A percentile compares a stretch with the other conserved stretches of the same genome.
phyloP scores from a whole-genome alignment of 2,888 invertebrate genomes.

The Masnerella sp. region DNA sequence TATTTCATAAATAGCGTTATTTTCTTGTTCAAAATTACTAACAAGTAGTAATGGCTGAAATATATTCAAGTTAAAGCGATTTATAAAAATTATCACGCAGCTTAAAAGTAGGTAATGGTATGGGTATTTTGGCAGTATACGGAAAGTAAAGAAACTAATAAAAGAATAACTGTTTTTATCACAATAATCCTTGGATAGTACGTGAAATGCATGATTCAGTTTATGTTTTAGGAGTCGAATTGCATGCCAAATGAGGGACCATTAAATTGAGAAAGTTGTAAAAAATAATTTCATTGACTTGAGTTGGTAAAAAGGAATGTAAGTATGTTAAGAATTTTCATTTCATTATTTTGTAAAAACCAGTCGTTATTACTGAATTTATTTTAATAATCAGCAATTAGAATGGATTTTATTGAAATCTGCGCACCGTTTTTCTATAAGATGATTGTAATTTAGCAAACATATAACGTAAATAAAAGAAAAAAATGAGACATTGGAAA shows the following conservation, averaged over 20 bases:
- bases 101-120: constrained; percentile 1
- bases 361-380: not conserved
- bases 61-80: too few species aligned
- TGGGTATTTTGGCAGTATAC: not conserved
- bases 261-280: constrained; percentile 7
- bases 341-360: too few species aligned
- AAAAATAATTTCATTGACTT: too few species aligned
- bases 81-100: too few species aligned
- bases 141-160: not conserved
- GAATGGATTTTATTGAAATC: not conserved
- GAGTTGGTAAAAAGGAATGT: too few species aligned
- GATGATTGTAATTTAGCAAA: not conserved
- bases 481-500: too few species aligned
- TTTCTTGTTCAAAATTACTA: too few species aligned
- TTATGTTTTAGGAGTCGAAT: constrained; percentile 3
- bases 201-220: constrained; percentile 23
- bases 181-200: constrained; percentile 15
- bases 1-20: too few species aligned
- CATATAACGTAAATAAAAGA: too few species aligned
- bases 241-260: constrained; percentile 23
- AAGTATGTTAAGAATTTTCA: too few species aligned
- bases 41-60: too few species aligned
- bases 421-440: not conserved
- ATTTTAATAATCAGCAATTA: constrained; percentile 5
- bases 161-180: constrained; percentile 20